Evolutionary conservation across 2,888 invertebrate species (phyloP), one percentile per base, ranked within the genome.

Genomic region (Parapristionchus giblindavisi): DNA sequence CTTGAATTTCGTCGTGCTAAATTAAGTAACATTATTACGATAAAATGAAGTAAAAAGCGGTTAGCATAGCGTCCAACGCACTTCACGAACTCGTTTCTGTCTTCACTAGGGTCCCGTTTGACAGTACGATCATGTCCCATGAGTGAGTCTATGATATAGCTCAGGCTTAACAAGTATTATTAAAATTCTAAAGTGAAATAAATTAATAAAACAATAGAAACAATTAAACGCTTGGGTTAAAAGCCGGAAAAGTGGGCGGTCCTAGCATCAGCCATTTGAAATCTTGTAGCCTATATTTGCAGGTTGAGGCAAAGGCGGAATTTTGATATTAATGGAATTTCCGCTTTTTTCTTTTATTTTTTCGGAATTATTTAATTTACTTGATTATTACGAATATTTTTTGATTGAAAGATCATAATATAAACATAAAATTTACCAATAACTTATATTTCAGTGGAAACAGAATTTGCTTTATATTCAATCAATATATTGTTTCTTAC

Each of bases 211-310:
- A 56, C 29, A 29, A 56, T 29, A 14, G 29, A 5, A 4, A 21
- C 56, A 29, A 56, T 56, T 56, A 56, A 3, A 56, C 11, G 63
- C 63, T 65, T 65, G 63, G 63, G 63, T 65, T 29, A 27, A n/a
- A 43, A 27, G 21, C 5, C 34, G 34, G 60, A 60, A 60, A n/a
- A 6, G 36, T 24, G 38, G 40, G 61, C 40, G 21, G 63, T 29
- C 43, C 38, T 63, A 27, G 17, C 29, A 4, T 11, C 43, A 29
- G 54, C 17, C 63, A 32, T 27, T 61, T 73, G n/a, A n/a, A n/a
- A n/a, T n/a, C n/a, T n/a, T n/a, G n/a, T n/a, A n/a, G n/a, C n/a
- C n/a, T n/a, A n/a, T n/a, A n/a, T n/a, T n/a, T n/a, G n/a, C n/a
- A n/a, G n/a, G n/a, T n/a, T n/a, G n/a, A n/a, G n/a, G n/a, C n/a